These are phyloP conservation scores for Chlorospingus flavigularis DNA, from an alignment of 2,797 vertebrate genomes.

Conservation along the genomic window DNA sequence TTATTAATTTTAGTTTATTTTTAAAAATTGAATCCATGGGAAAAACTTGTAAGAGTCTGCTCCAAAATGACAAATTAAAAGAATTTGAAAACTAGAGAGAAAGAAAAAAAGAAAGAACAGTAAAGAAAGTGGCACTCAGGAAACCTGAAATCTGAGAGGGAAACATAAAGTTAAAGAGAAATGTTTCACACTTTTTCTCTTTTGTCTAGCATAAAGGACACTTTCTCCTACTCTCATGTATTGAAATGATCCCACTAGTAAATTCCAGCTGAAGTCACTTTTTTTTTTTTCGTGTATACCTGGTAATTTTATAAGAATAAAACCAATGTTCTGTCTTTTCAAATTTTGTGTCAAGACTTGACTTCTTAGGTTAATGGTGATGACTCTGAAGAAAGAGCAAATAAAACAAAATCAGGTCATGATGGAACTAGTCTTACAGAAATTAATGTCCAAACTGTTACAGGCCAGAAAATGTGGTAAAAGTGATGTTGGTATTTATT, in stretches of 20 bases:
- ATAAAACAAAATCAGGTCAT: neutral
- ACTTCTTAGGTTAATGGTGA: neutral
- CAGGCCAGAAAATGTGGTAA: neutral
- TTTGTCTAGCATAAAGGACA: neutral
- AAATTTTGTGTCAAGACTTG: neutral
- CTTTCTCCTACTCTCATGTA: neutral
- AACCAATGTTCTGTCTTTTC: neutral
- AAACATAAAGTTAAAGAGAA: neutral
- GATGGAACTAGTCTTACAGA: fast-evolving
- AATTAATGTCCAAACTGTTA: neutral
- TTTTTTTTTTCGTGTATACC: neutral
- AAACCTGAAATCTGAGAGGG: neutral
- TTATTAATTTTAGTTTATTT: neutral
- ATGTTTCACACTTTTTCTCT: neutral
- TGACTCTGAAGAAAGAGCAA: neutral
- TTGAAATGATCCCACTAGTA: neutral
- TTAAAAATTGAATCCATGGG: neutral
- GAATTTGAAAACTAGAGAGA: neutral
- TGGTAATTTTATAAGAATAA: neutral
- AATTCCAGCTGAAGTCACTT: neutral
- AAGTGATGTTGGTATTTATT: neutral
- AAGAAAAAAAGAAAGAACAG: neutral
- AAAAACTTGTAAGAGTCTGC: neutral
- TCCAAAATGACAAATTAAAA: neutral
- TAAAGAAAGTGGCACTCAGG: neutral